Base-by-base conservation (phyloP, 2,888 invertebrate genomes). In the Glaucopsyche alexis region DNA sequence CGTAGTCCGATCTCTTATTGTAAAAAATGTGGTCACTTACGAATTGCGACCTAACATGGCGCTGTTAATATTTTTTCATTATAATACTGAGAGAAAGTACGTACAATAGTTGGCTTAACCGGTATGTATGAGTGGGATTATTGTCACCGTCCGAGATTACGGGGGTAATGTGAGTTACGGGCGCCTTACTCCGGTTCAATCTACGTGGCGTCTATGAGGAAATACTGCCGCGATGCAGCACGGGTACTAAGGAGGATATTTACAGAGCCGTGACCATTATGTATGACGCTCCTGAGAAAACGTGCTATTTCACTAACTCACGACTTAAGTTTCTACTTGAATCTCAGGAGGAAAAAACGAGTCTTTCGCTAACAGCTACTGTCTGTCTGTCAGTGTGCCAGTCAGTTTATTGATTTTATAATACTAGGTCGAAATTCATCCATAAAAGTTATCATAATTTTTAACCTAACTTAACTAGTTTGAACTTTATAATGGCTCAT, bases 121-220 rank as follows among this genome's bases (percentile, higher is more conserved):
- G 81, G 84, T 82, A 84, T 83, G 87, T 86, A 85, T 86, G 86
- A 80, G 82, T 78, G 82, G 88, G 91, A 90, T 91, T 91, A 91
- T 86, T 83, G 85, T 85, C 87, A 86, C 87, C 84, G 84, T 79
- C 82, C 82, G 84, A 89, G 91, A 91, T 92, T 91, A 91, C 83
- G 81, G 82, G 85, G 86, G 82, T 81, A 93, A 87, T 83, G 87
- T 89, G 87, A 93, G 87, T 91, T 91, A 93, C 90, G 90, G 88
- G 85, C 84, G 89, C 86, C 87, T 89, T 89, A 85, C 85, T 84
- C 83, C 85, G 81, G 88, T 85, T 90, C 90, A 88, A 88, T 91
- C 90, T 90, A 86, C 86, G 84, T 85, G 86, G 82, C 82, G 82
- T 87, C 87, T 88, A 91, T 91, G 90, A 92, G 92, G 85, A 92